Percentiles rank a stretch among this genome's conserved stretches.
Conservation (phyloP, 2,888 invertebrate genomes). For the Athalia circularis region DNA sequence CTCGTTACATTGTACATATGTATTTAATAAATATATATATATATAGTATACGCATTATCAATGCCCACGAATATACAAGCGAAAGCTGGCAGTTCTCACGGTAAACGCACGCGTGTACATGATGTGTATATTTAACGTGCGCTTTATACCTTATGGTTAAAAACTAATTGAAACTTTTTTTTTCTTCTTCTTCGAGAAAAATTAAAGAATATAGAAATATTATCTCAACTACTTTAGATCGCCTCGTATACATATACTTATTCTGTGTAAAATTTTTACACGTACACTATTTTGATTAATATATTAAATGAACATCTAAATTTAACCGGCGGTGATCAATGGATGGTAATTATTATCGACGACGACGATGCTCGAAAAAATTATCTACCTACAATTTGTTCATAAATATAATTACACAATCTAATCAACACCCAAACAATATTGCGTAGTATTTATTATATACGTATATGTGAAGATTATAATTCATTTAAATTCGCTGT, state of each 20-base stretch:
- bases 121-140: slow-evolving; percentile 2
- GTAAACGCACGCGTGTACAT: slow-evolving; percentile 23
- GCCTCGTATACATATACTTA: not conserved
- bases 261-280: slow-evolving; percentile 1
- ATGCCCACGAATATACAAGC: slow-evolving; percentile 1
- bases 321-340: not conserved
- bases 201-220: not conserved
- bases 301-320: not conserved
- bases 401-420: too few species aligned
- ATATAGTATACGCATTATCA: not conserved
- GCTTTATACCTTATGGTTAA: slow-evolving; percentile 10
- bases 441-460: too few species aligned
- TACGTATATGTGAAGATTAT: too few species aligned
- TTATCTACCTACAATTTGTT: too few species aligned
- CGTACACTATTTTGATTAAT: not conserved
- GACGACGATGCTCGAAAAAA: too few species aligned
- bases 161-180: slow-evolving; percentile 19
- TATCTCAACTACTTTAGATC: not conserved
- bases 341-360: not conserved
- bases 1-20: not conserved
- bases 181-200: not conserved
- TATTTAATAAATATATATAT: not conserved
- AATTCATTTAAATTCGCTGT: too few species aligned
- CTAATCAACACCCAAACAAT: too few species aligned
- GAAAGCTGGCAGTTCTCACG: slow-evolving; percentile 40